Evolutionary conservation across 2,888 invertebrate species (phyloP).

Genomic region (Ephialtes manifestator): DNA sequence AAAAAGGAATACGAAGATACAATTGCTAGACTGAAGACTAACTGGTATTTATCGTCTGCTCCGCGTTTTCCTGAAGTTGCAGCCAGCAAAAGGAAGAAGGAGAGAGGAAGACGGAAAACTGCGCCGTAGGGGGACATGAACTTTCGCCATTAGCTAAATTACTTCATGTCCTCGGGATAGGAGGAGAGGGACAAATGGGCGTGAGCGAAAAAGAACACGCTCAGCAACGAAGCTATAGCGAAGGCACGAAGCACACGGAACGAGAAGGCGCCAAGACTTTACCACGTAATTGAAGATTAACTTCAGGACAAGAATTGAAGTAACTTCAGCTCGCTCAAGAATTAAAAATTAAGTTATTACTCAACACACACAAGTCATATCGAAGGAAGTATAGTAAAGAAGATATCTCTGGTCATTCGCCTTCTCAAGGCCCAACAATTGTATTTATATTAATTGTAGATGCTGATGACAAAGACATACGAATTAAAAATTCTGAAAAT

Average conservation of each 20-base stretch:
- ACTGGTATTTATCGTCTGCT: conserved; percentile 68
- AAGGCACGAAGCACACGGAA: conserved; percentile 4
- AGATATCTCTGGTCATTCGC: neutral
- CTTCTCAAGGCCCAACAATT: neutral
- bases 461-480: neutral
- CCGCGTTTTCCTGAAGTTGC: conserved; percentile 26
- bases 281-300: conserved; percentile 68
- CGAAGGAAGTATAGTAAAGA: neutral
- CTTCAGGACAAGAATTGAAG: conserved; percentile 39
- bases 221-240: neutral
- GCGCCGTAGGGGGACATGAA: conserved; percentile 72
- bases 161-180: conserved; percentile 72
- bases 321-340: neutral
- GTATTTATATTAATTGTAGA: neutral
- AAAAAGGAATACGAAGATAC: conserved; percentile 24
- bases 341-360: neutral
- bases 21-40: conserved; percentile 47
- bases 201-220: conserved; percentile 30
- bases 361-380: neutral
- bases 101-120: conserved; percentile 39
- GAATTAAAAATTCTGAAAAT: neutral
- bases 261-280: conserved; percentile 63
- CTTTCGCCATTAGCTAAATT: conserved; percentile 81
- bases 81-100: conserved; percentile 35
- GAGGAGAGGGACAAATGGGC: conserved; percentile 28